Conservation (phyloP, 2,888 invertebrate species). For the Chelonus formosanus region DNA sequence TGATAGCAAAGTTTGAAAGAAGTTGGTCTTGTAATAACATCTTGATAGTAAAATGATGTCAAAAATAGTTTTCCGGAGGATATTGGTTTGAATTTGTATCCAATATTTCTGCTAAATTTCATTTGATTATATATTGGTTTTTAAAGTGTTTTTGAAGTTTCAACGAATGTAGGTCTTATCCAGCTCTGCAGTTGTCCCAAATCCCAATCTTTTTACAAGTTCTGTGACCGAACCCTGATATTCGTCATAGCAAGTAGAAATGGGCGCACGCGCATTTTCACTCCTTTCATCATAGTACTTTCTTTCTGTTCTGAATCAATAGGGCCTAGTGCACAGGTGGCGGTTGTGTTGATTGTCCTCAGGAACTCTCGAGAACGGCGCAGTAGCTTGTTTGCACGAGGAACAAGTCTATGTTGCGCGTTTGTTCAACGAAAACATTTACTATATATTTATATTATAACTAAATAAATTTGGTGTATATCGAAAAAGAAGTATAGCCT, state of each 20-base stretch:
- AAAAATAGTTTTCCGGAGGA: too few species aligned
- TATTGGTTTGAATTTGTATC: too few species aligned
- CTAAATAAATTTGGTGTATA: too few species aligned
- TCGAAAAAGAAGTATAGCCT: too few species aligned
- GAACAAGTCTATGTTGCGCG: neutral
- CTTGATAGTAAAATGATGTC: too few species aligned
- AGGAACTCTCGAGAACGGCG: conserved; percentile 14
- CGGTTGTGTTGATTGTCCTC: conserved; percentile 16
- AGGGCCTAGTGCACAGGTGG: conserved; percentile 28
- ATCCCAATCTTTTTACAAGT: neutral
- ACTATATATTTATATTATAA: too few species aligned
- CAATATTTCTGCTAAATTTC: too few species aligned
- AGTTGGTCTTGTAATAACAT: too few species aligned
- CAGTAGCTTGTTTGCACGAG: conserved; percentile 25
- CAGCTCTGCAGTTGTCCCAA: conserved; percentile 4
- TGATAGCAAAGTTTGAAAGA: too few species aligned
- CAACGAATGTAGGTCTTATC: neutral
- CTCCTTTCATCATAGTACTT: conserved; percentile 11
- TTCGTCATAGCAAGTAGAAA: neutral
- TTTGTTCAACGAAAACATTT: too few species aligned
- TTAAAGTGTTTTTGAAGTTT: too few species aligned
- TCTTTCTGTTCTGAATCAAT: conserved; percentile 26
- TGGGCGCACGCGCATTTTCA: conserved; percentile 20
- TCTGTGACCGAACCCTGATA: neutral
- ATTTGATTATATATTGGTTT: too few species aligned